Percentiles rank a stretch among this genome's conserved stretches.
phyloP scores from a whole-genome alignment of 2,797 vertebrate genomes.

The Mycteria americana region DNA sequence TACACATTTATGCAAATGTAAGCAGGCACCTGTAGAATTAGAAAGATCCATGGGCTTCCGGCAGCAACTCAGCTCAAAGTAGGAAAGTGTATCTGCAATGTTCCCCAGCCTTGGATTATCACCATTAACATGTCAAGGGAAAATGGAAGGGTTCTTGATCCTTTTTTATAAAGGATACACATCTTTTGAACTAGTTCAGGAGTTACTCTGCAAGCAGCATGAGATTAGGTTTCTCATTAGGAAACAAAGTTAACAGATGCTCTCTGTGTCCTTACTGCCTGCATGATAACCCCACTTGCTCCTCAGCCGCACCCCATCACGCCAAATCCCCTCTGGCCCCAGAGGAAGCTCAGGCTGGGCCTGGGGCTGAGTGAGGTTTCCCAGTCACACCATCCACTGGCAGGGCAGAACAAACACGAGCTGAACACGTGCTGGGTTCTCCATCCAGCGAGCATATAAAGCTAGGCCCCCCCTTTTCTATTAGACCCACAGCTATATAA shows the following conservation, averaged over 20 bases:
- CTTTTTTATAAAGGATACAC: not conserved
- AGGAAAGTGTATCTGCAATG: not conserved
- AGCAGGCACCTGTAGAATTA: not conserved
- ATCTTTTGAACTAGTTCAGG: not conserved
- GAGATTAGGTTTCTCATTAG: not conserved
- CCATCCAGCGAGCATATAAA: not conserved
- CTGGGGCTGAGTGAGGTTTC: too few species aligned
- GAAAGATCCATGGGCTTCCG: not conserved
- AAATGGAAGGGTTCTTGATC: not conserved
- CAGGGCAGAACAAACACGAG: not conserved
- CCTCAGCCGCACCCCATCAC: fast-evolving
- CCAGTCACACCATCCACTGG: not conserved
- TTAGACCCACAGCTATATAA: not conserved
- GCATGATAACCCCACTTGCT: not conserved
- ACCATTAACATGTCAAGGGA: not conserved
- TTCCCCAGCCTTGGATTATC: not conserved
- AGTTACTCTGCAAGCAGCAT: not conserved
- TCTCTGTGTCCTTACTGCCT: not conserved
- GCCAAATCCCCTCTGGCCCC: not conserved
- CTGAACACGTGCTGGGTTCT: not conserved
- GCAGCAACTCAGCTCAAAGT: not conserved
- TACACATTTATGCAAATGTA: not conserved
- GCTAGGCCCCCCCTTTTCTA: not conserved
- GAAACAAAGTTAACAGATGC: fast-evolving
- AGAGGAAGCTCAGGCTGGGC: not conserved